Evolutionary conservation across 2,888 invertebrate genomes (phyloP), one percentile per base, ranked within the genome.

Genomic region (Sceliomorpha sp.): DNA sequence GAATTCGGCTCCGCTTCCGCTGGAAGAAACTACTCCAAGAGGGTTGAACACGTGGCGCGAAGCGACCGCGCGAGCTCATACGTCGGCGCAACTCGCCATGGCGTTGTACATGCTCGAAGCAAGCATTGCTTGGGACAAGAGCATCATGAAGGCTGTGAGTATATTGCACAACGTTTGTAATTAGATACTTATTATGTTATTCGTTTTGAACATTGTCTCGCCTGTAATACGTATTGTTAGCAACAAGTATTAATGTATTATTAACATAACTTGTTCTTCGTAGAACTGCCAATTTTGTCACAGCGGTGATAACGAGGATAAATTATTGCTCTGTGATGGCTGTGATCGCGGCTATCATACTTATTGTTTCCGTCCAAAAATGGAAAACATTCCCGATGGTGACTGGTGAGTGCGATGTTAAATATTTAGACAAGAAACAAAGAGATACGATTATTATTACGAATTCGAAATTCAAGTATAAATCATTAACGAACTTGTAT

Each of bases 291-390:
- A 99, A 89, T 98, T 99, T 89, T 99, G 99, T 90, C 93, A 96
- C 84, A 94, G 95, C 82, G 98, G 98, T 64, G 98, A 98, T 89
- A 96, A 98, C 82, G 98, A 99, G 88, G 98, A 97, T 77, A 95
- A 98, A 88, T 90, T 99, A 75, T 89, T 99, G 77, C 90, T 99
- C 14, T 99, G 99, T 89, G 99, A 99, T 89, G 96, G 98, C 73
- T 99, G 99, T 89, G 99, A 99, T 89, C 96, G 97, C 88, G 99
- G 98, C 45, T 98, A 98, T 89, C 99, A 99, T 90, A 98, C 98
- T 40, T 98, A 98, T 88, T 99, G 99, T 90, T 98, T 99, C 91
- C 97, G 96, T 89, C 98, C 98, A 71, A 93, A 94, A 87, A 95
- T 99, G 95, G 96, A 96, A 62, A 94, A 94, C 82, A 98, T 99